Conservation (phyloP, 2,797 vertebrate species). For the Bryconaethiops microstoma region DNA sequence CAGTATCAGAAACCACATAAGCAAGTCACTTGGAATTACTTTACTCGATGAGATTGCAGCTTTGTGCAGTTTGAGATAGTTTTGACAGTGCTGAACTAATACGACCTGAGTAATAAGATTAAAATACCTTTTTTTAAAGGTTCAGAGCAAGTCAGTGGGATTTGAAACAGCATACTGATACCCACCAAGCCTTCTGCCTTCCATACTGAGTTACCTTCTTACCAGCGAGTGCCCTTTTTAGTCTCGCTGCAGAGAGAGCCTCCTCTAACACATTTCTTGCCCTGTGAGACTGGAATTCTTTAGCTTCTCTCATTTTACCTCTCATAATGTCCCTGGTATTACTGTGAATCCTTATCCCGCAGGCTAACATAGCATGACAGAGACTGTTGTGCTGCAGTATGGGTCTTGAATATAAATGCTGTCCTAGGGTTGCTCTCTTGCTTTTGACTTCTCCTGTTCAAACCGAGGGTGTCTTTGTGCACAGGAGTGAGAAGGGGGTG, state of each 20-base stretch:
- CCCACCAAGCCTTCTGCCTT: neutral
- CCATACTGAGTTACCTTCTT: neutral
- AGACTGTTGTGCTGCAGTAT: conserved; percentile 66
- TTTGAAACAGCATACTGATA: neutral
- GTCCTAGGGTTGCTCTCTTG: conserved; percentile 60
- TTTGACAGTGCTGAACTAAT: neutral
- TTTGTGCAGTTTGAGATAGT: too few species aligned
- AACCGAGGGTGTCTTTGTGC: conserved; percentile 65
- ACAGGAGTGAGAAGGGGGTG: conserved; percentile 2
- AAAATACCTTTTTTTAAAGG: neutral
- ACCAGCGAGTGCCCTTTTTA: neutral
- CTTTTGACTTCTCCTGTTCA: conserved; percentile 64
- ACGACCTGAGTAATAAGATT: neutral
- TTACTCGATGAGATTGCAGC: too few species aligned
- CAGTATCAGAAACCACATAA: too few species aligned
- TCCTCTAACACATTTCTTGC: conserved; percentile 20
- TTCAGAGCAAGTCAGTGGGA: neutral
- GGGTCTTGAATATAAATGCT: conserved; percentile 69
- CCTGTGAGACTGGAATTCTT: conserved; percentile 20
- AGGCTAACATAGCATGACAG: conserved; percentile 55
- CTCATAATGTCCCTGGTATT: conserved; percentile 39
- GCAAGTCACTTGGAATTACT: too few species aligned
- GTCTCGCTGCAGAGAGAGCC: neutral
- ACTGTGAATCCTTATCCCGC: conserved; percentile 47
- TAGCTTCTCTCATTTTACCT: conserved; percentile 46